Conservation (phyloP, 2,797 vertebrate species). For the Cetoscarus ocellatus region DNA sequence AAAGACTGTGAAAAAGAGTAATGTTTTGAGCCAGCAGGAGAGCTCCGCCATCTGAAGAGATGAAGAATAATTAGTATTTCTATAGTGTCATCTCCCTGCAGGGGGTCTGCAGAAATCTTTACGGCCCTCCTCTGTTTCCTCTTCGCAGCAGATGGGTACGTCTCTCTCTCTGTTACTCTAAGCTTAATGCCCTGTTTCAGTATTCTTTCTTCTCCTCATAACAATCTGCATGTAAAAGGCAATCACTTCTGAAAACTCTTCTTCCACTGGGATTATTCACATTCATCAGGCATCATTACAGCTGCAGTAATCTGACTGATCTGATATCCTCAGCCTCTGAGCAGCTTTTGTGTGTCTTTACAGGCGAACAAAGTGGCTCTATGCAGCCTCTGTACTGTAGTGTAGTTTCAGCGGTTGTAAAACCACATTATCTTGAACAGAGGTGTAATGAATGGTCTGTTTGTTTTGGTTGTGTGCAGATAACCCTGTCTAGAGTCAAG, state of each 20-base stretch:
- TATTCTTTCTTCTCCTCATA: not conserved
- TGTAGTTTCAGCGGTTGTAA: slow-evolving; percentile 14
- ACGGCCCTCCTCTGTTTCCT: slow-evolving; percentile 22
- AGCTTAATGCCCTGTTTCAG: slow-evolving; percentile 16
- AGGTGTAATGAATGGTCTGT: too few relatives aligned
- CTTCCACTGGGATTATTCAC: not conserved
- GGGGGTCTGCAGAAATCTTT: slow-evolving; percentile 38
- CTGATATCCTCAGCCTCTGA: slow-evolving; percentile 2
- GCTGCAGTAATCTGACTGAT: slow-evolving; percentile 23
- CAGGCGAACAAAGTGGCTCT: slow-evolving; percentile 26
- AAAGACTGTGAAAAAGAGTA: slow-evolving; percentile 11
- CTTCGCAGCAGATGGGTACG: slow-evolving; percentile 33
- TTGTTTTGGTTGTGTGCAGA: slow-evolving; percentile 5
- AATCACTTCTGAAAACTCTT: not conserved
- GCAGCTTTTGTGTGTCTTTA: not conserved
- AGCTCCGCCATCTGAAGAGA: slow-evolving; percentile 13
- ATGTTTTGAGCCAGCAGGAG: slow-evolving; percentile 19
- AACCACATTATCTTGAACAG: slow-evolving; percentile 12
- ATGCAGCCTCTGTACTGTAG: not conserved
- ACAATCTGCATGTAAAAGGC: slow-evolving; percentile 4
- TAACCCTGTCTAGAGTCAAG: not conserved
- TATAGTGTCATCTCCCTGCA: slow-evolving; percentile 26
- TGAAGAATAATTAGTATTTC: slow-evolving; percentile 51
- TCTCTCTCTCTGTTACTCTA: slow-evolving; percentile 14
- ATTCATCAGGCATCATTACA: slow-evolving; percentile 5